Evolutionary conservation across 2,113 vertebrate genomes (phyloP), one percentile per base, ranked within the genome.

Genomic region (Protobothrops mucrosquamatus): DNA sequence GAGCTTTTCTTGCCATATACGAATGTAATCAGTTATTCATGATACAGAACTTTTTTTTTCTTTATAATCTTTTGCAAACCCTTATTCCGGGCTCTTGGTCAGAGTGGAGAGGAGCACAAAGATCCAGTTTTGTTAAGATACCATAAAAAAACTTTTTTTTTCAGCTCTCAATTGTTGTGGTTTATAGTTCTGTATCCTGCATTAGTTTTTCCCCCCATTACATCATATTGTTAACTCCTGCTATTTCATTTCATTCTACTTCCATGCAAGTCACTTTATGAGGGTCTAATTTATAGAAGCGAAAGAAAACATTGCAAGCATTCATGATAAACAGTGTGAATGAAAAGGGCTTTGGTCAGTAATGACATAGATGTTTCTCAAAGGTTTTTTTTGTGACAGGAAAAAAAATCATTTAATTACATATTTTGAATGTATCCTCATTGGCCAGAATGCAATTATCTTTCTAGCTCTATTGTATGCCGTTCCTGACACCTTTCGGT

Each of bases 211-310:
- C 1, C 5, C 18, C 69, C 14, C 6, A 39, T 34, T 6, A 74
- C 20, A 39, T 57, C 52, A 23, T n/a, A 46, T 94, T 91, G 85
- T 26, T 94, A 88, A 88, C 85, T 74, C 92, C 1, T 94, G 29
- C 51, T 10, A 11, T 90, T 93, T 89, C 48, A 92, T 92, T 95
- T 95, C 89, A 91, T 87, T 89, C 20, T 88, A 34, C 39, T 91
- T 29, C 89, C 92, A 94, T 89, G 39, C n/a, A 81, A 95, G 85
- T 88, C 48, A 26, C 88, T 96, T 93, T 92, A 64, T 87, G 74
- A 94, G 91, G 34, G 29, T 51, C 88, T 94, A 64, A 92, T 87
- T 64, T 93, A 14, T 51, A 95, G 92, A 93, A 85, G 20, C 55
- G 92, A 87, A 92, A 39, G 88, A 93, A 34, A 6, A 90, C 54